Evolutionary conservation across 92 coral and sea anemone genomes (phyloP).

Genomic region (Palythoa heliodiscus): DNA sequence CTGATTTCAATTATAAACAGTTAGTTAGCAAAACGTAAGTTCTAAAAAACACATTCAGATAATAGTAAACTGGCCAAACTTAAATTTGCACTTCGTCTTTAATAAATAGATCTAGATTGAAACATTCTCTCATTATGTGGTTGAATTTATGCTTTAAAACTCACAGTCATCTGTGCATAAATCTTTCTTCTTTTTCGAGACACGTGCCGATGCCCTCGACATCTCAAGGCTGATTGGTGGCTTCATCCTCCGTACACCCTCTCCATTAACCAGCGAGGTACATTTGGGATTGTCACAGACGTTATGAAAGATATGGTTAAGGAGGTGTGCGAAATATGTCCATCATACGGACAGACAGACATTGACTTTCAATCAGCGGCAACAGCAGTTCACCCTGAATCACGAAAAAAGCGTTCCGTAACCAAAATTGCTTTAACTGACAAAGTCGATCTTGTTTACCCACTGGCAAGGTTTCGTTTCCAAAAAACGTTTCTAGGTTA

Average conservation of each 20-base stretch:
- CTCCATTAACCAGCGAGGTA: background rate
- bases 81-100: no score
- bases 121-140: no score
- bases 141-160: no score
- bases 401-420: background rate
- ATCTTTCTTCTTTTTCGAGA: background rate
- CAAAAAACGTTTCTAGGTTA: background rate
- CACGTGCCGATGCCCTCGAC: slow-evolving; percentile 24
- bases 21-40: no score
- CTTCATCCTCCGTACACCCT: background rate
- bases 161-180: background rate
- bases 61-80: no score
- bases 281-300: background rate
- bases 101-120: no score
- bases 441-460: background rate
- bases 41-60: no score
- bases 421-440: background rate
- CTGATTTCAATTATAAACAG: no score
- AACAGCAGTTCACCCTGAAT: background rate
- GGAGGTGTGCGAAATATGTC: background rate
- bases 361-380: background rate
- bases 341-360: slow-evolving; percentile 7
- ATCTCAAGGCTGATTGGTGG: slow-evolving; percentile 9
- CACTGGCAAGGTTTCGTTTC: background rate
- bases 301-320: background rate